Evolutionary conservation across 1,140 invertebrate genomes (phyloP).

Genomic region (Reticulitermes speratus): DNA sequence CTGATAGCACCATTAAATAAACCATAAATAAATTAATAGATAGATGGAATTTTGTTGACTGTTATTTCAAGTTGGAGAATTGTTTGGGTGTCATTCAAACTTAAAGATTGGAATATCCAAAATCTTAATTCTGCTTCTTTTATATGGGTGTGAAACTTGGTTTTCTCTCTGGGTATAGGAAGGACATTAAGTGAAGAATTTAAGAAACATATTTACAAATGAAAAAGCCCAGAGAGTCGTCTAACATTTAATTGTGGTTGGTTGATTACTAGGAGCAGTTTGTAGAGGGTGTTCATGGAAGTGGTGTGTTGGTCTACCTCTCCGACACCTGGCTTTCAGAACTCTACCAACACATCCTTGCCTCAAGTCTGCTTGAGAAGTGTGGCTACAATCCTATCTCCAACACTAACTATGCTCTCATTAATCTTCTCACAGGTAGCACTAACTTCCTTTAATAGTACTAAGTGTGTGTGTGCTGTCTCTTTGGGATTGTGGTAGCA

Average conservation of each 20-base stretch:
- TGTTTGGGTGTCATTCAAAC: no score
- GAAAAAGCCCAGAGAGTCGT: background rate
- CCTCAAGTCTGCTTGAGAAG: slow-evolving; percentile 70
- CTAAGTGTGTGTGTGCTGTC: background rate
- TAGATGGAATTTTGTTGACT: no score
- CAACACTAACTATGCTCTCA: slow-evolving; percentile 64
- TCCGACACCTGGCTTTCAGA: slow-evolving; percentile 90
- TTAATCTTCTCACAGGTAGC: slow-evolving; percentile 75
- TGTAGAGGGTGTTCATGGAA: slow-evolving; percentile 85
- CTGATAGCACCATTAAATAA: no score
- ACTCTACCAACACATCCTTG: slow-evolving; percentile 81
- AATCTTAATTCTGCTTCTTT: no score
- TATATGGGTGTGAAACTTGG: no score
- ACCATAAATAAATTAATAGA: no score
- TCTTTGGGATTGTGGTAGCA: background rate
- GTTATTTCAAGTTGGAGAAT: no score
- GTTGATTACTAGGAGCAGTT: slow-evolving; percentile 69
- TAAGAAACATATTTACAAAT: no score
- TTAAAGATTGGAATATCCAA: no score
- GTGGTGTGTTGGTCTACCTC: slow-evolving; percentile 86
- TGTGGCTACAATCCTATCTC: slow-evolving; percentile 61
- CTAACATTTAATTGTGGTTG: background rate
- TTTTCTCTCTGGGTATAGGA: no score
- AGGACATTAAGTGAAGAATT: no score
- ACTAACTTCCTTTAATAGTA: background rate